phyloP scores from a whole-genome alignment of 1,140 invertebrate genomes.

The Stegodyphus mimosarum region DNA sequence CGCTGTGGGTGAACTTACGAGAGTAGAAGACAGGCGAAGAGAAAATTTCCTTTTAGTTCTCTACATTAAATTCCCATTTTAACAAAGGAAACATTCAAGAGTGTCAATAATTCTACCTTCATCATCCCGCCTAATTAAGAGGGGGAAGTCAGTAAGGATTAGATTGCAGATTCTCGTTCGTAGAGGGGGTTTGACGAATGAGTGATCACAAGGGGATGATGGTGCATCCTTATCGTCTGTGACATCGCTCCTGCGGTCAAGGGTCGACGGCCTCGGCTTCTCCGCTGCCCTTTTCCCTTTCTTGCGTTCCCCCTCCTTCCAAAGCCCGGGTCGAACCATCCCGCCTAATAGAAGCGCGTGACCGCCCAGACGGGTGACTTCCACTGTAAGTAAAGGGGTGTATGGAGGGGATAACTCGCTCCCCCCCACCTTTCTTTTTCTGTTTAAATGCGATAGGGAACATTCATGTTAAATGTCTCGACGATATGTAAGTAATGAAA shows the following conservation, averaged over 20 bases:
- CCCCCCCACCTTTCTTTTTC: background rate
- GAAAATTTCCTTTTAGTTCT: too few relatives aligned
- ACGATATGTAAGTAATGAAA: too few relatives aligned
- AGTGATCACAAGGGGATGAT: slow-evolving; percentile 46
- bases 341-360: background rate
- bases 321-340: background rate
- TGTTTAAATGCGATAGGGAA: too few relatives aligned
- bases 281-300: background rate
- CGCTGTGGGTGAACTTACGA: too few relatives aligned
- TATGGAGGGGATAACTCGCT: background rate
- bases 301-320: background rate
- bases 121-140: background rate
- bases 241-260: slow-evolving; percentile 37
- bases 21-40: too few relatives aligned
- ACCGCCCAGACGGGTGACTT: slow-evolving; percentile 19
- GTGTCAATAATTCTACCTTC: background rate
- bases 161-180: too few relatives aligned
- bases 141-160: too few relatives aligned
- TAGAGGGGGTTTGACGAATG: slow-evolving; percentile 12
- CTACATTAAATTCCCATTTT: too few relatives aligned
- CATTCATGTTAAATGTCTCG: too few relatives aligned
- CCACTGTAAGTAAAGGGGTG: slow-evolving; percentile 21
- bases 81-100: too few relatives aligned
- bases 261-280: slow-evolving; percentile 36
- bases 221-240: slow-evolving; percentile 36